Evolutionary conservation across 1,140 invertebrate species (phyloP).

Genomic region (Anastrepha ludens): DNA sequence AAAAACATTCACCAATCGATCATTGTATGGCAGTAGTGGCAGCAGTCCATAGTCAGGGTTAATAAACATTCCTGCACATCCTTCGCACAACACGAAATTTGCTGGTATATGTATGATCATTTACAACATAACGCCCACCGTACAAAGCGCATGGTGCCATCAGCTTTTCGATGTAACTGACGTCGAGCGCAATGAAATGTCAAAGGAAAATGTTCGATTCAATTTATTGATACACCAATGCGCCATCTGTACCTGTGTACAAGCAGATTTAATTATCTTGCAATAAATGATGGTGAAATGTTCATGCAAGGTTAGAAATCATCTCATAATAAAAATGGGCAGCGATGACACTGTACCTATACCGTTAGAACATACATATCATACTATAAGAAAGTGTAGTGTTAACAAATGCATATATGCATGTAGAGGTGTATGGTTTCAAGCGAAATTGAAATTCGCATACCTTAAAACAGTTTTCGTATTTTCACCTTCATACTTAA

Average conservation of each 20-base stretch:
- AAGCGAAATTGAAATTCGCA: too few species aligned
- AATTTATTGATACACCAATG: slow-evolving; percentile 28
- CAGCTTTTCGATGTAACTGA: background rate
- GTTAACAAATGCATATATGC: too few species aligned
- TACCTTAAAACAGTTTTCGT: too few species aligned
- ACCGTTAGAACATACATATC: too few species aligned
- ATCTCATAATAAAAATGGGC: too few species aligned
- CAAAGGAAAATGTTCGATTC: slow-evolving; percentile 27
- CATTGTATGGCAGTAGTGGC: background rate
- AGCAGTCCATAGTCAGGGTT: background rate
- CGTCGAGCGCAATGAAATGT: background rate
- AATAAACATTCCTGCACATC: background rate
- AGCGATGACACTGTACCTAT: too few species aligned
- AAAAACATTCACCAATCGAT: background rate
- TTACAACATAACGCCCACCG: background rate
- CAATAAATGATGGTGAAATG: background rate
- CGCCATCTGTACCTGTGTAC: background rate
- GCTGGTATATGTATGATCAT: background rate
- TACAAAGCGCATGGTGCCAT: background rate
- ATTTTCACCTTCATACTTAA: too few species aligned
- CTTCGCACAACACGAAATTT: background rate
- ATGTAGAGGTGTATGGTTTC: background rate
- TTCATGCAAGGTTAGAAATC: slow-evolving; percentile 12
- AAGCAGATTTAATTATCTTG: slow-evolving; percentile 17
- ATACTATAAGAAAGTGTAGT: too few species aligned